Evolutionary conservation across 2,888 invertebrate species (phyloP), one percentile per base, ranked within the genome.

Genomic region (Parapristionchus giblindavisi): DNA sequence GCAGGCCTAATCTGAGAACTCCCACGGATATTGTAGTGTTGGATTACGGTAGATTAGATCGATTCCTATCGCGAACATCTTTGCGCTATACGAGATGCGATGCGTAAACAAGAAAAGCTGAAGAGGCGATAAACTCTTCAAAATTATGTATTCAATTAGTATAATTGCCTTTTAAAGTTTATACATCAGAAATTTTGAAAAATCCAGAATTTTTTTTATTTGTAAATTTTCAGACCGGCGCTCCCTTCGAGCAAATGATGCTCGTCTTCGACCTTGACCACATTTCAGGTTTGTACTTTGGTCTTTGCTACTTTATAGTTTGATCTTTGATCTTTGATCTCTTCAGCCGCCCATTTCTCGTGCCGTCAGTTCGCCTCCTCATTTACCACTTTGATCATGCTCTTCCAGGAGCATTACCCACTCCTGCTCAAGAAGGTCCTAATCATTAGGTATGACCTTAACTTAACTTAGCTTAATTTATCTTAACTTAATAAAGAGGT

Each of bases 351-450:
- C 32, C 87, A 88, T 75, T 87, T 86, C 80, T 83, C 81, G 34
- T 84, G 81, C 78, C 85, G 85, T 76, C 85, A 86, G 63, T 87
- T 87, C 77, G 87, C 87, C 56, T 85, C 86, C 21, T 84, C 87
- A 27, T 87, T 88, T 78, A 85, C 87, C 21, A 88, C 87, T 14
- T 80, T 87, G n/a, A 80, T 87, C 75, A 81, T 83, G 34, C 80
- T 88, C 43, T 87, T 87, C 81, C 87, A 87, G 77, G 87, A 88
- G 75, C 85, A 87, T 75, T 87, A 87, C 76, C 87, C 87, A 8
- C 77, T 87, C 56, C 81, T 85, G 8, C 76, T 87, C 43, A 78
- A 85, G 54, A 88, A 87, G 77, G 86, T 88, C 74, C 79, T 88
- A 24, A 85, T 88, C 66, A 86, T 87, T 56, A 71, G 81, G 81